These are phyloP conservation scores for Cochlearius cochlearius DNA, from an alignment of 2,113 vertebrate species.

Conservation along the genomic window DNA sequence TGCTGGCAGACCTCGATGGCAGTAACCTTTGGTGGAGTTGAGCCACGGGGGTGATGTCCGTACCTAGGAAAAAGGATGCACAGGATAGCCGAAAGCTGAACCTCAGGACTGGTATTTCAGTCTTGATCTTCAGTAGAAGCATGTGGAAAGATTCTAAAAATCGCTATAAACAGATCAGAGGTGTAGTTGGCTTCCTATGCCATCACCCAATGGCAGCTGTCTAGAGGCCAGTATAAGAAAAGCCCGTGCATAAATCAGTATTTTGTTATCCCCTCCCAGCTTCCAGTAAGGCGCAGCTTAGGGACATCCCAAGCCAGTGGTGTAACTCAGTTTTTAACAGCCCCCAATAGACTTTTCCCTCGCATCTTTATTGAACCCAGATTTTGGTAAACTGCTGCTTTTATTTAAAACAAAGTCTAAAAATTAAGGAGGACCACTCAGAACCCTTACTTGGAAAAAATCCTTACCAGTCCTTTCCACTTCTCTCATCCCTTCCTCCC, in stretches of 20 bases:
- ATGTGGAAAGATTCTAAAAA: not conserved
- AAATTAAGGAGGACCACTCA: not conserved
- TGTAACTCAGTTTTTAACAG: not conserved
- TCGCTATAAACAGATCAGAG: not conserved
- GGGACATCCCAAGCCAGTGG: not conserved
- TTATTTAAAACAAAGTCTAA: not conserved
- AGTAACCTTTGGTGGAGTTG: not conserved
- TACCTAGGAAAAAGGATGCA: not conserved
- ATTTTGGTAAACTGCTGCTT: not conserved
- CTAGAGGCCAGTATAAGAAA: not conserved
- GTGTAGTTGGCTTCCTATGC: not conserved
- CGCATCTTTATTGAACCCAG: not conserved
- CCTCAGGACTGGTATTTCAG: not conserved
- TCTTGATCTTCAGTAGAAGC: not conserved
- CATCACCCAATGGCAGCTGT: not conserved
- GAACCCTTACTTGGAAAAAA: not conserved
- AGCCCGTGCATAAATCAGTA: not conserved
- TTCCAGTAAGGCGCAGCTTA: not conserved
- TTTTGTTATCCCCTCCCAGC: not conserved
- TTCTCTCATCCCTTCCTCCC: not conserved
- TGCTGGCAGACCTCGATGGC: not conserved
- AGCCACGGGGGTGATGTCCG: not conserved
- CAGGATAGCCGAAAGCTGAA: not conserved
- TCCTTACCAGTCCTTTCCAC: not conserved
- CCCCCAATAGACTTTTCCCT: not conserved